Evolutionary conservation across 1,140 invertebrate genomes (phyloP), one percentile per base, ranked within the genome.

Genomic region (Drosophila jambulina): DNA sequence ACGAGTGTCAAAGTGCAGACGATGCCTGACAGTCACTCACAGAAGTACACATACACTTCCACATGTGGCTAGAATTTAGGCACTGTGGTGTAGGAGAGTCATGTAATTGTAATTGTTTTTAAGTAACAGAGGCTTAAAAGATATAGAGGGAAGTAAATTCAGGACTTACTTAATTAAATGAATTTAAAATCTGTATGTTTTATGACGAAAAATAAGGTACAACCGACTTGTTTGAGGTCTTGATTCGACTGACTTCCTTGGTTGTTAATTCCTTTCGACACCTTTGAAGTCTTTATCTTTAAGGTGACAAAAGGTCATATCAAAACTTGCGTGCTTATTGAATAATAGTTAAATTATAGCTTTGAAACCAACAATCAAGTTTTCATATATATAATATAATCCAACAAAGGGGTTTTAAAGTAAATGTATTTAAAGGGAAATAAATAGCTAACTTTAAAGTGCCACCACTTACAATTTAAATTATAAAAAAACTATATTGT

Each of bases 1-100:
- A 29, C 36, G 46, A 59, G 36, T 54, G 48, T 56, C 40, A 64
- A 45, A 75, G 58, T 56, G 38, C 49, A 62, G 71, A 62, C 71
- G 49, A 32, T 53, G 58, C 49, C 59, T 46, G 49, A 77, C 74
- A 77, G 56, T 59, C 25, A 25, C 63, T 60, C 54, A 54, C 75
- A 65, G 46, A 77, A 23, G 40, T 45, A 40, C 36, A 57, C 43
- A 34, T 45, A 36, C 48, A 64, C 43, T n/a, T 34, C 34, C 75
- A 58, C 46, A 65, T 75, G 54, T 29, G 54, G 32, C 48, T 29
- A 48, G 42, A 19, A 15, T 32, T 15, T n/a, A 63, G 34, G 74
- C 61, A 67, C 74, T 67, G 74, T 76, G 72, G 59, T 40, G 13
- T 23, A 12, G 0, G 9, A 48, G n/a, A 40, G 42, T 70, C 17